Conservation (phyloP, 2,113 vertebrate genomes). For the Callipepla californica region DNA sequence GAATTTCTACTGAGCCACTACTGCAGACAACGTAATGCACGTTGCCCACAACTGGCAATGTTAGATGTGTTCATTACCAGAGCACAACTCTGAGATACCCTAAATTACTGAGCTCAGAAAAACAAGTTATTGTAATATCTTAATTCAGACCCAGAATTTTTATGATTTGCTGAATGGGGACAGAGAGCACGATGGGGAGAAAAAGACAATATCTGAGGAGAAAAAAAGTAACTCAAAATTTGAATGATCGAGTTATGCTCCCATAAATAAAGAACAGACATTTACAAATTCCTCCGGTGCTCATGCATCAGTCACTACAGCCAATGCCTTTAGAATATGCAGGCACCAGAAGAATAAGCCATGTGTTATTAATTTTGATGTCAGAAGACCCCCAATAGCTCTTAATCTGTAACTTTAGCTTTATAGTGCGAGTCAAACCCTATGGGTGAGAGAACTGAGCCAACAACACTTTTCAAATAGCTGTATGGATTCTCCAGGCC, state of each 20-base stretch:
- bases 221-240: neutral
- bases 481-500: neutral
- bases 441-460: slow-evolving; percentile 27
- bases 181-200: neutral
- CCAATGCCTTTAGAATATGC: neutral
- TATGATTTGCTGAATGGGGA: neutral
- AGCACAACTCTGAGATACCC: neutral
- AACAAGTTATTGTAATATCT: neutral
- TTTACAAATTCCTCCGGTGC: neutral
- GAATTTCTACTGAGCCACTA: neutral
- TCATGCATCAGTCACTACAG: neutral
- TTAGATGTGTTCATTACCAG: neutral
- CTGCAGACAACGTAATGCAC: neutral
- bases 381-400: slow-evolving; percentile 59
- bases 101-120: neutral
- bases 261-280: neutral
- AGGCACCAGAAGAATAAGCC: neutral
- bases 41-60: neutral
- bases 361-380: slow-evolving; percentile 53
- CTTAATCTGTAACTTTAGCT: slow-evolving; percentile 47
- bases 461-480: neutral
- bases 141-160: neutral
- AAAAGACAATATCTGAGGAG: neutral
- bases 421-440: slow-evolving; percentile 1
- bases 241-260: neutral